These are phyloP conservation scores for Halichondria panicea DNA, from an alignment of 37 sponge, comb jelly and placozoan genomes.

Conservation along the genomic window DNA sequence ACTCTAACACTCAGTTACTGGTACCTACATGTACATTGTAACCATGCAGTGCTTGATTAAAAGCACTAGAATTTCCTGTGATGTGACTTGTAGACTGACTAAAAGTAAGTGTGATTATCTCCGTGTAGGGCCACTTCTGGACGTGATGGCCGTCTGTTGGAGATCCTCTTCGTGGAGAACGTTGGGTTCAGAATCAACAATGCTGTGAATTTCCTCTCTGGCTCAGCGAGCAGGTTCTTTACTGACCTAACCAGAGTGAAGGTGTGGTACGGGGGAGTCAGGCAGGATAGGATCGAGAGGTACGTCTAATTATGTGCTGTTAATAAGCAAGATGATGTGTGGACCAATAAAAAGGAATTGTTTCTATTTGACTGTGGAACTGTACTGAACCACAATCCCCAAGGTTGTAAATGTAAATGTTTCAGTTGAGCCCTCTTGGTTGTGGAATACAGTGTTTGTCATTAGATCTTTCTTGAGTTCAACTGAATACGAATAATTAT, in stretches of 20 bases:
- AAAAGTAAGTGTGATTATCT: too few relatives aligned
- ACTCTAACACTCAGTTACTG: not conserved
- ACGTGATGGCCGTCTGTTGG: not conserved
- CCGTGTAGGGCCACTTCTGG: not conserved
- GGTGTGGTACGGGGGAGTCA: constrained; percentile 54
- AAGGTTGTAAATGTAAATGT: too few relatives aligned
- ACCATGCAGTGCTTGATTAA: too few relatives aligned
- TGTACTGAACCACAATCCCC: too few relatives aligned
- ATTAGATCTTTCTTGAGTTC: not conserved
- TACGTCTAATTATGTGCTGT: too few relatives aligned
- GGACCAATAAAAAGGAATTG: too few relatives aligned
- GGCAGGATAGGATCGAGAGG: constrained; percentile 10
- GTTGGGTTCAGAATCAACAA: constrained; percentile 12
- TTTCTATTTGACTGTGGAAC: too few relatives aligned
- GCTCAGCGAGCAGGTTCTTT: too few relatives aligned
- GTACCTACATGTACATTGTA: not conserved
- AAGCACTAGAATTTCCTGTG: too few relatives aligned
- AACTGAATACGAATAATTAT: not conserved
- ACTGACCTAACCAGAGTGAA: constrained; percentile 14
- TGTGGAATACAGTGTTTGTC: not conserved
- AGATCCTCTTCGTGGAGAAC: not conserved
- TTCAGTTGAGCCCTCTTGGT: not conserved
- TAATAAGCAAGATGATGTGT: too few relatives aligned
- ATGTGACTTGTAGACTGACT: too few relatives aligned
- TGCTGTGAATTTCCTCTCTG: not conserved